phyloP scores from a whole-genome alignment of 1,140 invertebrate species.

The Streblospio benedicti region DNA sequence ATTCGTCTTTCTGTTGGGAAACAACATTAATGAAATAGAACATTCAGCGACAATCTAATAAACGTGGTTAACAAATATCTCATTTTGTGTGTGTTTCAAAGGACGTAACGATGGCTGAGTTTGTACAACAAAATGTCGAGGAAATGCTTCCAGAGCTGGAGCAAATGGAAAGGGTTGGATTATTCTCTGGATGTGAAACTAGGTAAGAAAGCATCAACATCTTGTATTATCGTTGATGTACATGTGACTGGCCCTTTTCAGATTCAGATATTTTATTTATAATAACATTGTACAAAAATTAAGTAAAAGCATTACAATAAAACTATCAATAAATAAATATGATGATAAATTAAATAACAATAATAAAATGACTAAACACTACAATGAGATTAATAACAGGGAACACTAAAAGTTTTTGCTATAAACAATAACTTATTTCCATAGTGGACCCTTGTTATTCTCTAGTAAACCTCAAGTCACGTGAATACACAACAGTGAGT shows the following conservation, averaged over 20 bases:
- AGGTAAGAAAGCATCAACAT: slow-evolving; percentile 45
- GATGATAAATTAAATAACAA: slow-evolving; percentile 50
- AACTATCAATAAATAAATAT: slow-evolving; percentile 55
- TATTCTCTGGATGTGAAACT: slow-evolving; percentile 62
- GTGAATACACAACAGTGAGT: no score
- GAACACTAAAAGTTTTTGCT: no score
- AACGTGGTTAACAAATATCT: no score
- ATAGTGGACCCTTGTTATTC: slow-evolving; percentile 3
- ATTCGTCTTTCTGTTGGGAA: no score
- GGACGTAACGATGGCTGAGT: slow-evolving; percentile 66
- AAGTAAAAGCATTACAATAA: slow-evolving; percentile 51
- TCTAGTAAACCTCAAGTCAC: slow-evolving; percentile 7
- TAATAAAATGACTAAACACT: not conserved
- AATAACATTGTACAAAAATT: no score
- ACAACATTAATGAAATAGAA: no score
- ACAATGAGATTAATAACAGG: no score
- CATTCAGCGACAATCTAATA: no score
- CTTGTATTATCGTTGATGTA: slow-evolving; percentile 9
- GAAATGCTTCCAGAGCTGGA: slow-evolving; percentile 63
- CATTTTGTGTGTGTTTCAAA: no score
- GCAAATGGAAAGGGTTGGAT: slow-evolving; percentile 59
- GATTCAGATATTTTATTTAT: no score
- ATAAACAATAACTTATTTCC: no score
- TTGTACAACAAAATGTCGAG: slow-evolving; percentile 62
- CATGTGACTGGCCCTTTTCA: not conserved